Evolutionary conservation across 2,797 vertebrate species (phyloP), one percentile per base, ranked within the genome.

Genomic region (Cossypha niveicapilla): DNA sequence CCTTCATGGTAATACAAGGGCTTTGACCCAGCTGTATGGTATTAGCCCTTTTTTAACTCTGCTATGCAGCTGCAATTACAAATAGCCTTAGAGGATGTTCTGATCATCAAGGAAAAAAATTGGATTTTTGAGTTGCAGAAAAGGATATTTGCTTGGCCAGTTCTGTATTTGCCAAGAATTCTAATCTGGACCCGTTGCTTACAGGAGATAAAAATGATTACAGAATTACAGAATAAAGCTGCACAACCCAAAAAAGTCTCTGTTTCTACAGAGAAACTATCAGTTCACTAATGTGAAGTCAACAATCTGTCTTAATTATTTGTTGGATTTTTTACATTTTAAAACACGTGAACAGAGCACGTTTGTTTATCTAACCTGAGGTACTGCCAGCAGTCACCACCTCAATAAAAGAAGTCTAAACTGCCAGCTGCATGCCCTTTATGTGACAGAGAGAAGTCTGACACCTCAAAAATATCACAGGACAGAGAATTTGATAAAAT

Each of bases 221-320:
- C 53, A 87, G 83, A 81, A 92, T 90, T 94, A 73, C 53, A 87
- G 86, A 86, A 67, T 93, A 93, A 84, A 90, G 35, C 17, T 79
- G 51, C 37, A 57, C 66, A 70, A 73, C 48, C 16, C 37, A 7
- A 39, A 48, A 37, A 51, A 25, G n/a, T 50, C 50, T 84, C 45
- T 90, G 51, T 82, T 93, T 94, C 45, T 94, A 51, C 48, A 65
- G 47, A 95, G 56, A 66, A 93, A 88, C 93, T 80, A 84, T 48
- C 61, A 92, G 76, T 45, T 71, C 45, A 42, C 19, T 81, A 48
- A 91, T 6, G 23, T 45, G 34, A 91, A 67, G 66, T 62, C 78
- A 95, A 74, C 24, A 37, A 41, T 50, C 89, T 91, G 53, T 84
- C 42, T 80, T 88, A 71, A 76, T 62, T 45, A 68, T 78, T 92